Evolutionary conservation across 2,888 invertebrate genomes (phyloP), one percentile per base, ranked within the genome.

Genomic region (Sthenelais limicola): DNA sequence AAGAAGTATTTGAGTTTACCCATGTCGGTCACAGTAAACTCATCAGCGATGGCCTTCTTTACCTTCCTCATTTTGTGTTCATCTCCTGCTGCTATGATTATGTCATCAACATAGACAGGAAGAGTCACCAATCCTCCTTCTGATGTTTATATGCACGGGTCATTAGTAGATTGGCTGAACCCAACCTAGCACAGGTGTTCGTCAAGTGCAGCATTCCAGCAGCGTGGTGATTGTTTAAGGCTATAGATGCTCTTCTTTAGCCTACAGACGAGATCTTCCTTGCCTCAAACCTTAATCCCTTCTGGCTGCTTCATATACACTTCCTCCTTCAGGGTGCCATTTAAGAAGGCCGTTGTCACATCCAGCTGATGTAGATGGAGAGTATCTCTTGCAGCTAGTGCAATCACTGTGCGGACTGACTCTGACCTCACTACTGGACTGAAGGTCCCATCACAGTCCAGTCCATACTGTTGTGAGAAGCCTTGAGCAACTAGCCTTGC

Each of bases 361-460:
- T 79, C 79, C 73, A 80, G 74, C 24, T 79, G 76, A 68, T 77
- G 75, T 3, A 80, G 58, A 3, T 71, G 28, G 54, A 72, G 47
- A 49, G 73, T 54, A 28, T 70, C 49, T n/a, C 68, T 28, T 4
- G 69, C 75, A n/a, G 77, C 74, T 48, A 68, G 30, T 24, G 77
- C 74, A 0, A 81, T 28, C 32, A 81, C 35, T 18, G 76, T 58
- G 32, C 80, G 35, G 12, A 79, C 43, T n/a, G 78, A 76, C 30
- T 47, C 54, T 24, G 73, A 75, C 9, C 68, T 30, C 12, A 78
- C 75, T 18, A 78, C 78, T 35, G 81, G 81, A 0, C 75, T 56
- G 48, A 78, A 81, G 18, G 78, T 81, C 68, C 81, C 79, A 32
- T 54, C 68, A 56, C 73, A 80, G 56, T 82, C 79, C 9, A 82